Evolutionary conservation across 2,797 vertebrate species (phyloP).

Genomic region (Steatocranus sp.): DNA sequence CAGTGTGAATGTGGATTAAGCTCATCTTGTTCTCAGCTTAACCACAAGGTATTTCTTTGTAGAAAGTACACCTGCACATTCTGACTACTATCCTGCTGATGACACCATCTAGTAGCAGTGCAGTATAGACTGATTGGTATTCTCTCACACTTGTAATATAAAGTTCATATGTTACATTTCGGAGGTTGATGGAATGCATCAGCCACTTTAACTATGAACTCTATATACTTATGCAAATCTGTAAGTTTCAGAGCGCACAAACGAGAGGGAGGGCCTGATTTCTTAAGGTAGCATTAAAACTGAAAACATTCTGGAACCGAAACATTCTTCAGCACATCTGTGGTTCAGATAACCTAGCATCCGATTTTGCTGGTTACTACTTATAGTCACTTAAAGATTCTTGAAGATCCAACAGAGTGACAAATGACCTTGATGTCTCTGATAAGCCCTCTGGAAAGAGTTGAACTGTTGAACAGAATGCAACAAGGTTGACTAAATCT

Average conservation of each 20-base stretch:
- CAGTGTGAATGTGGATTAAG: neutral
- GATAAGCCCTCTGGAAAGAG: neutral
- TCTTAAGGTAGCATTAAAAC: neutral
- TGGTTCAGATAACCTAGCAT: neutral
- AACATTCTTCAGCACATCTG: neutral
- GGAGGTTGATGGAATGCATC: neutral
- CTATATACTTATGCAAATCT: neutral
- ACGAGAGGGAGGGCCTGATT: neutral
- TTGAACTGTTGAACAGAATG: neutral
- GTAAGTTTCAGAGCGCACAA: neutral
- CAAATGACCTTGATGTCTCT: neutral
- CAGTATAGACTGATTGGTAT: neutral
- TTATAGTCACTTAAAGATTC: neutral
- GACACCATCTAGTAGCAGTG: neutral
- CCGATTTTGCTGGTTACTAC: neutral
- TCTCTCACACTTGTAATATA: neutral
- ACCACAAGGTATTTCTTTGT: neutral
- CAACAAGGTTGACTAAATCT: neutral
- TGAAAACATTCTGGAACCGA: neutral
- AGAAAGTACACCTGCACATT: neutral
- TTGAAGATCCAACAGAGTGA: neutral
- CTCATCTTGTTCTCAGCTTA: conserved; percentile 1
- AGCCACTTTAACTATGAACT: neutral
- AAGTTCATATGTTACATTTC: neutral
- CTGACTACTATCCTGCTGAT: neutral